Conservation (phyloP, 2,888 invertebrate species). For the Malacosoma neustria region DNA sequence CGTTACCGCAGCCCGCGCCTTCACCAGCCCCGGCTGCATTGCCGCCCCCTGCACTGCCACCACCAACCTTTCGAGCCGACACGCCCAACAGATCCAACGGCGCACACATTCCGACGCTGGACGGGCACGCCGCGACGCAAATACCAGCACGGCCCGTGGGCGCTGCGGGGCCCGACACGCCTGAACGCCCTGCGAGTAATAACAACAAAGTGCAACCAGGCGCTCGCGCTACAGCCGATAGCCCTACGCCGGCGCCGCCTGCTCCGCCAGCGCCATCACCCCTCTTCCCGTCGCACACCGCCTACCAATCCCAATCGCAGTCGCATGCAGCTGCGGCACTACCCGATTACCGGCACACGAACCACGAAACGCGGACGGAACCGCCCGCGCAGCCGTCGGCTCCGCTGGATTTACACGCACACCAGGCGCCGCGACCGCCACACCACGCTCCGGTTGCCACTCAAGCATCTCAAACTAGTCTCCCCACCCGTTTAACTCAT, state of each 20-base stretch:
- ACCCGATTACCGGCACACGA: conserved; percentile 65
- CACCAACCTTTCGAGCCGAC: conserved; percentile 76
- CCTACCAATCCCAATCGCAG: conserved; percentile 54
- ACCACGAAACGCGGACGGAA: conserved; percentile 73
- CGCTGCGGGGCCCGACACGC: conserved; percentile 56
- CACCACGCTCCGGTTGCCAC: conserved; percentile 24
- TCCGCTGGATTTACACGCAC: conserved; percentile 55
- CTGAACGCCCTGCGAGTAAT: conserved; percentile 60
- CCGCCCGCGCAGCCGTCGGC: conserved; percentile 39
- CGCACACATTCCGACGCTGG: conserved; percentile 61
- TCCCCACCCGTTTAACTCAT: conserved; percentile 41
- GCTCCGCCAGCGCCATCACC: conserved; percentile 60
- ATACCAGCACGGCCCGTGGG: conserved; percentile 59
- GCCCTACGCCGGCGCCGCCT: conserved; percentile 61
- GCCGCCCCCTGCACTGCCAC: conserved; percentile 78
- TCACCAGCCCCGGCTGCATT: conserved; percentile 82
- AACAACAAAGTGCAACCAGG: conserved; percentile 63
- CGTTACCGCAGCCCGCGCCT: conserved; percentile 80
- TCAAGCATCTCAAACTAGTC: conserved; percentile 37
- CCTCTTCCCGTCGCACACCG: conserved; percentile 57
- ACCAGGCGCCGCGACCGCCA: conserved; percentile 36
- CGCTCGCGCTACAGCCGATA: conserved; percentile 62
- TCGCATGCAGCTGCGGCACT: conserved; percentile 62
- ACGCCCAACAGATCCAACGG: conserved; percentile 53
- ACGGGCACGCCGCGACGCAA: conserved; percentile 60